Evolutionary conservation across 1,140 invertebrate genomes (phyloP).

Genomic region (Drosophila bipectinata): DNA sequence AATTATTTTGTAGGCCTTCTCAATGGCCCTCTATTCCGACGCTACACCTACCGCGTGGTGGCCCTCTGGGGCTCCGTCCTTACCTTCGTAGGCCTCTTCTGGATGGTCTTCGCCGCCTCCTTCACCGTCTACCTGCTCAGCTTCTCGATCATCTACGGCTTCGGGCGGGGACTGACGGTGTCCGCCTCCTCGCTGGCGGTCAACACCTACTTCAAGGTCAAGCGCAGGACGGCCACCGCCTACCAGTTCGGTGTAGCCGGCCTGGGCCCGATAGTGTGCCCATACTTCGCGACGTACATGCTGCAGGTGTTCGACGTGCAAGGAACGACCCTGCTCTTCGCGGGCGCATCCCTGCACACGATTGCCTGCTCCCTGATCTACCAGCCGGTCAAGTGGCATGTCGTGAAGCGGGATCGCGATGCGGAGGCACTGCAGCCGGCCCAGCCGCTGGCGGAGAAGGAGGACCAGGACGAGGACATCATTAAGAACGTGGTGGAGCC

Average conservation of each 20-base stretch:
- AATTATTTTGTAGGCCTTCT: constrained; percentile 85
- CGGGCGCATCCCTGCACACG: constrained; percentile 86
- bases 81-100: constrained; percentile 85
- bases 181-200: constrained; percentile 87
- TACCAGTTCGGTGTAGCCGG: constrained; percentile 86
- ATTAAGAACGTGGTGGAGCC: constrained; percentile 85
- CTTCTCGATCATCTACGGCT: constrained; percentile 86
- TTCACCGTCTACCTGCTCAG: constrained; percentile 86
- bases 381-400: constrained; percentile 88
- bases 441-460: constrained; percentile 27
- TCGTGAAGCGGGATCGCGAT: constrained; percentile 83
- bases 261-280: constrained; percentile 86
- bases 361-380: constrained; percentile 86
- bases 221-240: constrained; percentile 86
- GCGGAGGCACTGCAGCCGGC: constrained; percentile 56
- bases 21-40: constrained; percentile 88
- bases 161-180: constrained; percentile 86
- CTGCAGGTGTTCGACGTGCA: constrained; percentile 85
- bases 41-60: constrained; percentile 87
- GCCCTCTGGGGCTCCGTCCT: constrained; percentile 86
- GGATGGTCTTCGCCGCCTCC: constrained; percentile 85
- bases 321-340: constrained; percentile 86
- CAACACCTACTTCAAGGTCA: constrained; percentile 87
- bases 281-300: constrained; percentile 85
- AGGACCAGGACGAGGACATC: constrained; percentile 66